phyloP scores from a whole-genome alignment of 2,888 invertebrate species.

The Hypena proboscidalis region DNA sequence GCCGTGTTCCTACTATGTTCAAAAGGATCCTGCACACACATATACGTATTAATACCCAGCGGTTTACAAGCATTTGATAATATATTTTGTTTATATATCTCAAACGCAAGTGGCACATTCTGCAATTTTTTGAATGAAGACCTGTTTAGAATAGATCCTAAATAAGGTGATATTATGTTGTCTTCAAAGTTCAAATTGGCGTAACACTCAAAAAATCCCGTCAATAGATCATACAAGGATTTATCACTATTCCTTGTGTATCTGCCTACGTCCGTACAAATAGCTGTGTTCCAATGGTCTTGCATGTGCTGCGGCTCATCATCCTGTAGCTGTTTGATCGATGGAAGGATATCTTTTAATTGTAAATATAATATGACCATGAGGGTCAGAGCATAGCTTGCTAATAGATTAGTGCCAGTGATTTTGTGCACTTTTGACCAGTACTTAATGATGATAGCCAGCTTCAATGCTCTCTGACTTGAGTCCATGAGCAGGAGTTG shows the following conservation, averaged over 20 bases:
- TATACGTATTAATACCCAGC: conserved; percentile 56
- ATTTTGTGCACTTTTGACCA: conserved; percentile 89
- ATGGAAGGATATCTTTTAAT: conserved; percentile 83
- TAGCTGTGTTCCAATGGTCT: conserved; percentile 87
- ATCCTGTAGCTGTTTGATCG: conserved; percentile 78
- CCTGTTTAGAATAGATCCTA: conserved; percentile 77
- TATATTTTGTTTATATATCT: conserved; percentile 64
- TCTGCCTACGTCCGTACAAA: too few species aligned
- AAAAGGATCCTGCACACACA: conserved; percentile 88
- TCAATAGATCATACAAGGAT: conserved; percentile 83
- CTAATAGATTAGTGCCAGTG: conserved; percentile 83
- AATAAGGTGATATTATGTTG: conserved; percentile 85
- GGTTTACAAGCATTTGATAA: conserved; percentile 39
- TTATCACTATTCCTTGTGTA: too few species aligned
- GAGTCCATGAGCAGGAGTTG: conserved; percentile 83
- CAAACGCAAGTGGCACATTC: conserved; percentile 55
- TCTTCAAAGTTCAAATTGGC: conserved; percentile 81
- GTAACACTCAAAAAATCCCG: conserved; percentile 88
- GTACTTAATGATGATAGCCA: conserved; percentile 89
- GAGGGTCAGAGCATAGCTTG: conserved; percentile 88
- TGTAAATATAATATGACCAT: conserved; percentile 90
- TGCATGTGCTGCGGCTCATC: conserved; percentile 50
- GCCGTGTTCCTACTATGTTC: conserved; percentile 83
- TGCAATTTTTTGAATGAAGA: conserved; percentile 57
- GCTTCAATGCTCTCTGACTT: conserved; percentile 75